Evolutionary conservation across 2,888 invertebrate species (phyloP), one percentile per base, ranked within the genome.

Genomic region (Plagiodera versicolora): DNA sequence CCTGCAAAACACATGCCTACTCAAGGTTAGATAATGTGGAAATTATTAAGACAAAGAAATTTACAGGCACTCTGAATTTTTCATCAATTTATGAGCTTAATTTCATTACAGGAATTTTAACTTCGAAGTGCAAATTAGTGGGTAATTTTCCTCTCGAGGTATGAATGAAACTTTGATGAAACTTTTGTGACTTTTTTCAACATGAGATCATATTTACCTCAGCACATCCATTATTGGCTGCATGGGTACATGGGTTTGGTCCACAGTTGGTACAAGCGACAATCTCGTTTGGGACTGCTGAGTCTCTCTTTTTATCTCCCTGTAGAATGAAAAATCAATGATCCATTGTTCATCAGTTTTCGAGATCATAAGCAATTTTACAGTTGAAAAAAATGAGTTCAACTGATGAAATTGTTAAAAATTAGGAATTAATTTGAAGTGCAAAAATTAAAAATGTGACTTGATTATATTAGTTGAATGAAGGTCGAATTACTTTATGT

Each of bases 291-390:
- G 91, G 91, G 61, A 90, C 89, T 69, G 89, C 88, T 56, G 89
- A 87, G 75, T 92, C 92, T 72, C 91, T 85, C 81, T 92, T 91
- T 85, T 92, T 92, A 81, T 92, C 91, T 75, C 89, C 91, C 92
- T 92, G 66, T 58, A 70, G 69, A 66, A 67, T 65, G 60, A 67
- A 58, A 63, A 50, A 44, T 48, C 47, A n/a, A 44, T 20, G 44
- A 48, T 11, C 11, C 20, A 45, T 19, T 32, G 9, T 46, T 20
- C 30, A 17, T 46, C 9, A 32, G n/a, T 11, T 14, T 39, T 18
- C 10, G 20, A 20, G 30, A 35, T 44, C 17, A 11, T 5, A 35
- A 18, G 10, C 47, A 47, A 57, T 19, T 56, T 16, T 53, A 61
- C 53, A 50, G 53, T 56, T 55, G 56, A 53, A 52, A 52, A 28